Evolutionary conservation across 2,113 vertebrate species (phyloP).

Genomic region (Pygoscelis antarcticus): DNA sequence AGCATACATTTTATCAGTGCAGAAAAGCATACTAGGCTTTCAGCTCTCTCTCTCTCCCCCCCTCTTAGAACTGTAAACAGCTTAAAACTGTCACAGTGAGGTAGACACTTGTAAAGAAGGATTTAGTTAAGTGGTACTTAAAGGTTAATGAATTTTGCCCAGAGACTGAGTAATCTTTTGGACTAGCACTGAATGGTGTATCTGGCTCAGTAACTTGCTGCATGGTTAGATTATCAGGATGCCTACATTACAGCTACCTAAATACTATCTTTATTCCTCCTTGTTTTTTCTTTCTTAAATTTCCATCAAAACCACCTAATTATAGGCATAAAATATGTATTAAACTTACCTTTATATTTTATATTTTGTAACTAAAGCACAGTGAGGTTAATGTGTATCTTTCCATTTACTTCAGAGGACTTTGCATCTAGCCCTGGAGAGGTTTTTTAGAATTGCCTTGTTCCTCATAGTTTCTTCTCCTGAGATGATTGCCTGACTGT

Average conservation of each 20-base stretch:
- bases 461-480: neutral
- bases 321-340: neutral
- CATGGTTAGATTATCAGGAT: neutral
- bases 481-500: neutral
- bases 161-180: slow-evolving; percentile 49
- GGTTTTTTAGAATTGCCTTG: neutral
- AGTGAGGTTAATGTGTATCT: neutral
- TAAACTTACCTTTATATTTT: neutral
- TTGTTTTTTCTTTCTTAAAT: neutral
- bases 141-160: slow-evolving; percentile 68
- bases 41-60: neutral
- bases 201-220: neutral
- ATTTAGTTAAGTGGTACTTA: slow-evolving; percentile 67
- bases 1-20: neutral
- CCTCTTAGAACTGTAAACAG: slow-evolving; percentile 23
- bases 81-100: slow-evolving; percentile 34
- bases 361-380: neutral
- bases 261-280: neutral
- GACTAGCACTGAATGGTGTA: slow-evolving; percentile 3
- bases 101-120: slow-evolving; percentile 43
- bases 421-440: neutral
- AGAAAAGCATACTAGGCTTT: neutral
- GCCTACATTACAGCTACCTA: neutral
- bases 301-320: neutral
- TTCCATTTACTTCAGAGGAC: neutral